Base-by-base conservation (phyloP, 2,797 vertebrate species). In the Sebastiscus albofasciatus region DNA sequence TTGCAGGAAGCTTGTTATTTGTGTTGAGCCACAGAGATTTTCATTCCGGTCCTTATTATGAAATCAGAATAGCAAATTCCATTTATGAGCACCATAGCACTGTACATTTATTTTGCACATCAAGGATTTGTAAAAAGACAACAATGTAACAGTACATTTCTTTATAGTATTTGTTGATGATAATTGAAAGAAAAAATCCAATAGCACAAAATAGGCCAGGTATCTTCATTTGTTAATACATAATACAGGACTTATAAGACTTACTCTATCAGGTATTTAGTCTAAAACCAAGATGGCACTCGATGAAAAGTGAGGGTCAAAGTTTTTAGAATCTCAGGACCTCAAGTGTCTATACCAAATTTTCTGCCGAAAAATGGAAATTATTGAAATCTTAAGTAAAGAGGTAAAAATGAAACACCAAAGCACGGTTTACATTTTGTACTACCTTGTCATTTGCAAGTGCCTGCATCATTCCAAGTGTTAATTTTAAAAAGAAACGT, bases 1-100 rank as follows among this genome's bases (percentile, higher is more conserved):
- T 81, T 55, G 77, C 72, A 62, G 67, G 67, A 74, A 77, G 67
- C 42, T 83, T 87, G 81, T 89, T 92, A 64, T 87, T 86, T 89
- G 67, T 74, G 26, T 78, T 70, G 49, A 83, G 75, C 70, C 18
- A 24, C 14, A 11, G 46, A 75, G 61, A 56, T 67, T 77, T 83
- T 81, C n/a, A 49, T 69, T 68, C 54, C 60, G 33, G 58, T 36
- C 58, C 29, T 46, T 64, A 58, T 76, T 59, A n/a, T 56, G 1
- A 61, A 71, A 79, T 20, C 26, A 36, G 14, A 62, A 68, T 27
- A 33, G 52, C 34, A 67, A 66, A 72, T 77, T 79, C 20, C 14
- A 22, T 18, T 71, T 14, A 20, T 20, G 46, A 55, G 58, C 27
- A 16, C 34, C 27, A 9, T 11, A 24, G 24, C 0, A 2, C 8